These are phyloP conservation scores for Misgurnus anguillicaudatus DNA, from an alignment of 2,113 vertebrate genomes.

Conservation along the genomic window DNA sequence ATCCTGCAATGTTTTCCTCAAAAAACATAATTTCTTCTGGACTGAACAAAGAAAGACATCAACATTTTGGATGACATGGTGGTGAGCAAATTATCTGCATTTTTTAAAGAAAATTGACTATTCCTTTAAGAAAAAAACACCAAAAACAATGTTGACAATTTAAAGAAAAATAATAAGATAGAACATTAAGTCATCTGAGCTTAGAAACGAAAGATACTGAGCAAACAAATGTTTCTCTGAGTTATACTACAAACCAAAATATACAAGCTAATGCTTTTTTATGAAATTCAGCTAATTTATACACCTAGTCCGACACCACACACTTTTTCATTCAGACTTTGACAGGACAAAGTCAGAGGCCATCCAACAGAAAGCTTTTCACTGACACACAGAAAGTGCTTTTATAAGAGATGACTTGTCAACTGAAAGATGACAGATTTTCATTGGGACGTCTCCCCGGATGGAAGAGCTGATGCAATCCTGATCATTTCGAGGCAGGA, in stretches of 20 bases:
- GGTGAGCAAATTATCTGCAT: too few species aligned
- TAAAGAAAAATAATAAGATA: too few species aligned
- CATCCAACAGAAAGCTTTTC: constrained; percentile 25
- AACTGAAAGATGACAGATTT: constrained; percentile 38
- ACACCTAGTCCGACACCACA: background rate
- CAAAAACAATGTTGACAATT: too few species aligned
- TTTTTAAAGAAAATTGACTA: too few species aligned
- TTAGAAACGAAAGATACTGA: background rate
- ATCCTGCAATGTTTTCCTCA: too few species aligned
- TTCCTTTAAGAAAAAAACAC: too few species aligned
- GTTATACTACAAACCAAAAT: background rate
- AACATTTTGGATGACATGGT: too few species aligned
- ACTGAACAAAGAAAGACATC: too few species aligned
- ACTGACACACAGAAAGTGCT: constrained; percentile 16
- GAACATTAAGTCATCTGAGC: too few species aligned
- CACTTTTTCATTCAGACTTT: constrained; percentile 31
- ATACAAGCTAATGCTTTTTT: background rate
- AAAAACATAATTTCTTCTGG: too few species aligned
- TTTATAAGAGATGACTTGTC: constrained; percentile 35
- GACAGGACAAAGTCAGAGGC: constrained; percentile 11
- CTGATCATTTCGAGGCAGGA: constrained; percentile 21
- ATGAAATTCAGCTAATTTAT: background rate
- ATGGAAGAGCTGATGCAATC: constrained; percentile 37
- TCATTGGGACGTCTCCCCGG: constrained; percentile 31
- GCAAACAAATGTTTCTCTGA: background rate